These are phyloP conservation scores for Popillia japonica DNA, from an alignment of 1,140 invertebrate genomes.

Conservation along the genomic window DNA sequence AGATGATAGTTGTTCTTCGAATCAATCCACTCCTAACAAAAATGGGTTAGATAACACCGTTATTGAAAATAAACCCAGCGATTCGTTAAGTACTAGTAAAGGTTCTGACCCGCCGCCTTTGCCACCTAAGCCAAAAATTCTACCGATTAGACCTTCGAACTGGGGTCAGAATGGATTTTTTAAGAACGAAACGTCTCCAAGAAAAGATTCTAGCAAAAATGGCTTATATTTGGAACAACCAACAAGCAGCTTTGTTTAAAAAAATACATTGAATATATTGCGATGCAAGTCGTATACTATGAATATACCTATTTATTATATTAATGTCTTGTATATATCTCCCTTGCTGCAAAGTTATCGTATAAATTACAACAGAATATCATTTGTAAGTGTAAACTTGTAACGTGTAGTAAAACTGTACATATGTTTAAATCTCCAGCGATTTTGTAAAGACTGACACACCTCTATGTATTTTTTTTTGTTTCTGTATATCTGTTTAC, in stretches of 20 bases:
- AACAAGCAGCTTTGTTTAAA: conserved; percentile 68
- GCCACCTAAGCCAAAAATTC: conserved; percentile 68
- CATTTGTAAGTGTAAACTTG: too few relatives aligned
- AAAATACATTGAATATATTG: too few relatives aligned
- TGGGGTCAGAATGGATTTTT: conserved; percentile 61
- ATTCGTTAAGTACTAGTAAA: too few relatives aligned
- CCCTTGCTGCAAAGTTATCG: too few relatives aligned
- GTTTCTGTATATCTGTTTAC: too few relatives aligned
- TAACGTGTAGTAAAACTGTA: not conserved
- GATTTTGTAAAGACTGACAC: not conserved
- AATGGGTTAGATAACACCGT: conserved; percentile 52
- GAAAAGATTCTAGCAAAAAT: conserved; percentile 51
- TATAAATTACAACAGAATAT: too few relatives aligned
- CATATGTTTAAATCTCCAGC: not conserved
- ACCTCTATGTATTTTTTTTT: not conserved
- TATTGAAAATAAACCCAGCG: conserved; percentile 46
- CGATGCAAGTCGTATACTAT: too few relatives aligned
- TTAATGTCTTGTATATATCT: too few relatives aligned
- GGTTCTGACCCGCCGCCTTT: conserved; percentile 62
- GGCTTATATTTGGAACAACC: conserved; percentile 68
- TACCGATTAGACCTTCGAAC: conserved; percentile 67
- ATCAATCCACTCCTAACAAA: conserved; percentile 49
- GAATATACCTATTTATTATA: too few relatives aligned
- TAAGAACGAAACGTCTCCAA: conserved; percentile 42
- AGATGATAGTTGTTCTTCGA: conserved; percentile 44